Conservation (phyloP, 1,140 invertebrate genomes). For the Metopolophium dirhodum region DNA sequence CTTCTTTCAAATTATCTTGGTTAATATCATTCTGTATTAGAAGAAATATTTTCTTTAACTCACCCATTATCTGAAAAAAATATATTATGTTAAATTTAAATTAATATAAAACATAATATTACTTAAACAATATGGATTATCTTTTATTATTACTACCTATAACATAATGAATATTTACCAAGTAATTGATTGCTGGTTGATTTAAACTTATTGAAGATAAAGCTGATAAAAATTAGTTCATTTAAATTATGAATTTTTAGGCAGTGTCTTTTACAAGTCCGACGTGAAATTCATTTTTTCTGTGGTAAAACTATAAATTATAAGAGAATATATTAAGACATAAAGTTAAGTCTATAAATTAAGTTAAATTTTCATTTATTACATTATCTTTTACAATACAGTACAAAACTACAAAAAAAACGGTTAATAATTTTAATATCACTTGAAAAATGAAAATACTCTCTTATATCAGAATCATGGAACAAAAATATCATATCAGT, state of each 20-base stretch:
- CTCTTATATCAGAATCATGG: too few relatives aligned
- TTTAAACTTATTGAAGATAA: not conserved
- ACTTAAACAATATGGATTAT: not conserved
- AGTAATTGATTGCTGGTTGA: not conserved
- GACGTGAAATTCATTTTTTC: too few relatives aligned
- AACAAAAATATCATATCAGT: too few relatives aligned
- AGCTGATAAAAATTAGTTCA: not conserved
- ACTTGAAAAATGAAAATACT: too few relatives aligned
- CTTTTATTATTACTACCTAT: not conserved
- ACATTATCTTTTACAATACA: too few relatives aligned
- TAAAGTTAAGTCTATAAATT: too few relatives aligned
- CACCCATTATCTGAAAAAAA: conserved; percentile 48
- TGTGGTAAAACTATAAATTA: too few relatives aligned
- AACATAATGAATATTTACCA: not conserved
- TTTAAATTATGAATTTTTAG: not conserved
- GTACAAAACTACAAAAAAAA: too few relatives aligned
- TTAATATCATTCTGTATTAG: conserved; percentile 31
- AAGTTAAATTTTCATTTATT: too few relatives aligned
- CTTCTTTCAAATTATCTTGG: conserved; percentile 32
- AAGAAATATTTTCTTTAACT: conserved; percentile 45
- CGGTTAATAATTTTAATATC: too few relatives aligned
- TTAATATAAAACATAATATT: not conserved
- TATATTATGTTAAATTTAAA: not conserved
- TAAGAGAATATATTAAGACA: too few relatives aligned
- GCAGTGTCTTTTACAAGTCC: too few relatives aligned